A percentile compares a stretch with the other conserved stretches of the same genome.
Conservation (phyloP, 2,113 vertebrate genomes). For the Pluvianellus socialis region DNA sequence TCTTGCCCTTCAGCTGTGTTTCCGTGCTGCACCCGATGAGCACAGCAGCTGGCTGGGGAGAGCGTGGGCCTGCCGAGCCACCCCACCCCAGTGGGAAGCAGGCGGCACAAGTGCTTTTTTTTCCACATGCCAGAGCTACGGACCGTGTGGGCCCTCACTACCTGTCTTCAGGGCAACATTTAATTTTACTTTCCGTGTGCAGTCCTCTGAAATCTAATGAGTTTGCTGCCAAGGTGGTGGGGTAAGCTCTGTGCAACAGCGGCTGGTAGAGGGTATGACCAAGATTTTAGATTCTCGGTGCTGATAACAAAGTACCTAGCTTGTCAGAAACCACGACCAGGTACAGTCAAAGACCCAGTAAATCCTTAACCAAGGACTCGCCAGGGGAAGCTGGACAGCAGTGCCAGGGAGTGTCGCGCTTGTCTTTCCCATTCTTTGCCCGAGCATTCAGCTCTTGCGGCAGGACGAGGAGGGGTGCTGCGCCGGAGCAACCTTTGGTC, state of each 20-base stretch:
- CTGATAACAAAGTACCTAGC: not conserved
- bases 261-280: not conserved
- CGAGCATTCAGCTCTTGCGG: rapidly evolving
- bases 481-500: not conserved
- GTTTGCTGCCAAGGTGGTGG: not conserved
- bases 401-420: not conserved
- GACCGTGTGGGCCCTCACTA: not conserved
- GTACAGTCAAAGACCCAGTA: not conserved
- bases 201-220: not conserved
- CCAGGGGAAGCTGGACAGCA: not conserved
- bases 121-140: not conserved
- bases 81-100: not conserved
- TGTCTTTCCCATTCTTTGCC: not conserved
- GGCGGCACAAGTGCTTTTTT: not conserved
- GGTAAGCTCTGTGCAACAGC: not conserved
- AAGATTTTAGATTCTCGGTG: not conserved
- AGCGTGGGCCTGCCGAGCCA: not conserved
- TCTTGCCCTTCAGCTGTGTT: not conserved
- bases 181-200: not conserved
- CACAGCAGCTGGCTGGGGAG: not conserved
- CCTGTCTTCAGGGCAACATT: not conserved
- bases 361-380: not conserved
- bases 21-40: not conserved
- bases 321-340: not conserved
- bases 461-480: not conserved